Base-by-base conservation (phyloP, 2,113 vertebrate species). In the Dasyurus viverrinus region DNA sequence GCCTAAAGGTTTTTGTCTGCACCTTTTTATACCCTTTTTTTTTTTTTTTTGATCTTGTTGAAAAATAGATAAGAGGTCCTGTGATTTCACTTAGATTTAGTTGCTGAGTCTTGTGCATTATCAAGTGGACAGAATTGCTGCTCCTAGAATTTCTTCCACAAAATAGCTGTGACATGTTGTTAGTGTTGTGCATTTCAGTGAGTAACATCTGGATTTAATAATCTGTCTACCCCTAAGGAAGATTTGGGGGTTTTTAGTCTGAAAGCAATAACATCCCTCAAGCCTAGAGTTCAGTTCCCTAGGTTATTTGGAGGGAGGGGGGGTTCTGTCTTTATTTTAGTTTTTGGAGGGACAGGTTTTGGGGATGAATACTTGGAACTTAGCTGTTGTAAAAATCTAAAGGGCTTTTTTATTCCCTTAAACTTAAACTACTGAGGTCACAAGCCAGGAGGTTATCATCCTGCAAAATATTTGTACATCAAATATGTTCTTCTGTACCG, bases 361-460 rank as follows among this genome's bases (percentile, higher is more conserved):
- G 42, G 8, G 19, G 7, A 2, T 42, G 60, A n/a, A 36, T 76
- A 19, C 48, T 96, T 94, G 50, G 91, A 92, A 42, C 47, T 93
- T 89, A 92, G 42, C 96, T 92, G 53, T 95, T 96, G 91, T 68
- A 91, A 94, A 93, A 92, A 91, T 54, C 92, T 95, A 54, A 96
- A 97, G 91, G 94, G 92, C 91, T 90, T 96, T 96, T 96, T 42
- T 93, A 94, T 97, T 93, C 90, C 94, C 91, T 97, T 89, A 60
- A 95, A 91, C 23, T 95, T 92, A 54, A 42, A 95, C 93, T 93
- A 96, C 90, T 94, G 76, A 36, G 76, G 95, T 95, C 93, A 92
- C 96, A 12, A 16, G 90, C 55, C 96, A 47, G 50, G 94, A 91
- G 25, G 53, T 27, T 57, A 23, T 54, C 94, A 94, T 95, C 92